Percentiles rank a stretch among this genome's conserved stretches.
Conservation (phyloP, 2,888 invertebrate species). For the Scelioninae gen. 1 region DNA sequence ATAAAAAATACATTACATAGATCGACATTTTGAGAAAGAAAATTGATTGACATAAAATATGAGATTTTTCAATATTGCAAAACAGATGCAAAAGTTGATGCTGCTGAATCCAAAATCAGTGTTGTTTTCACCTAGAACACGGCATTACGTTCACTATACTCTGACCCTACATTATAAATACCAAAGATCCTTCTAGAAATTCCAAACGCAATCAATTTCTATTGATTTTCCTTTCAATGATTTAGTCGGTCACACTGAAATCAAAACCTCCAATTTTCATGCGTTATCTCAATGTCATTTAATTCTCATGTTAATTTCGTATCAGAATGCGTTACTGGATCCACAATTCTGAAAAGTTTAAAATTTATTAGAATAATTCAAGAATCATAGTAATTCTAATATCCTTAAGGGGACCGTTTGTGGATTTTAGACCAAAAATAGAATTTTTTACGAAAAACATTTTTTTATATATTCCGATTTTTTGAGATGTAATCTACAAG, state of each 20-base stretch:
- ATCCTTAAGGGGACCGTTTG: no score
- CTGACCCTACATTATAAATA: constrained; percentile 21
- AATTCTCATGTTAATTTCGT: constrained; percentile 5
- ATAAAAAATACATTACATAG: not conserved
- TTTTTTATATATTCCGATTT: no score
- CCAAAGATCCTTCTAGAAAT: constrained; percentile 33
- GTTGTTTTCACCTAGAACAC: constrained; percentile 40
- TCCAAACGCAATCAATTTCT: constrained; percentile 48
- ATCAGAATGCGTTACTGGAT: not conserved
- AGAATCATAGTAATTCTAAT: no score
- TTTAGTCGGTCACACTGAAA: constrained; percentile 19
- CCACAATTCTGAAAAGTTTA: not conserved
- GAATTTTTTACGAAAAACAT: no score
- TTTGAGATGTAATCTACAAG: no score
- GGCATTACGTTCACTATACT: constrained; percentile 25
- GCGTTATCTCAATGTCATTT: constrained; percentile 18
- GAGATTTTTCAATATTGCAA: not conserved
- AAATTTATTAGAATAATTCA: no score
- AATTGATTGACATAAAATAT: constrained; percentile 12
- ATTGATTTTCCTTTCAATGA: constrained; percentile 49
- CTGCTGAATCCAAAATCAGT: constrained; percentile 20
- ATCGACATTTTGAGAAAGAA: constrained; percentile 3
- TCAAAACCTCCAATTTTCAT: constrained; percentile 42
- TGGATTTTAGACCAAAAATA: no score
- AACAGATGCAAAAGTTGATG: constrained; percentile 3